phyloP scores from a whole-genome alignment of 2,888 invertebrate species.

The Idaea biselata region DNA sequence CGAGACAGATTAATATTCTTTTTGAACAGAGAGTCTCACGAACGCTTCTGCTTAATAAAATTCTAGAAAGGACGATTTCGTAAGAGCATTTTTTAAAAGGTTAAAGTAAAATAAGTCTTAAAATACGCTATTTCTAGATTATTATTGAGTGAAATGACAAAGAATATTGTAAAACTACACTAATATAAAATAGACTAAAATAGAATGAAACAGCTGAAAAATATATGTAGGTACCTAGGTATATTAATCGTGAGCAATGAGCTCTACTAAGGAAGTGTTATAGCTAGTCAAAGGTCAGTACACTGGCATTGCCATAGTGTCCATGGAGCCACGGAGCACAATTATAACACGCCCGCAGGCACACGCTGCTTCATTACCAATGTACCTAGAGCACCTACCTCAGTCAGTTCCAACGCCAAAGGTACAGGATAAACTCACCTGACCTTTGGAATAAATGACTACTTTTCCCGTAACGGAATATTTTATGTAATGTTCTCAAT shows the following conservation, averaged over 20 bases:
- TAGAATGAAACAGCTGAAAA: neutral
- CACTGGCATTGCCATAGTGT: neutral
- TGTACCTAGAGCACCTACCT: conserved; percentile 6
- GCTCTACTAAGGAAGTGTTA: conserved; percentile 1
- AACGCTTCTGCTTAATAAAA: neutral
- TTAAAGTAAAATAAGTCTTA: too few species aligned
- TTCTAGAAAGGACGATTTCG: neutral
- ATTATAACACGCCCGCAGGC: conserved; percentile 63
- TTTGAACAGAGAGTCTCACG: neutral
- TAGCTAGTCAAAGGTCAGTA: neutral
- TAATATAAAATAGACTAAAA: neutral
- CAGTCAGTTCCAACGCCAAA: conserved; percentile 23
- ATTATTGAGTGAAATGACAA: neutral
- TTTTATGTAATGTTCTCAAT: neutral
- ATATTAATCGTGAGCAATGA: neutral
- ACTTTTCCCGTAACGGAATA: conserved; percentile 12
- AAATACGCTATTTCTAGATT: neutral
- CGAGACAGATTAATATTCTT: neutral
- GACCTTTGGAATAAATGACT: conserved; percentile 20
- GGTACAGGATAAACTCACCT: conserved; percentile 18
- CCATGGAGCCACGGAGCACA: conserved; percentile 39
- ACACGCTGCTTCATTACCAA: conserved; percentile 43
- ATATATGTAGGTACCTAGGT: neutral
- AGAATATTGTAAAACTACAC: neutral
- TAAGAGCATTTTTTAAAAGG: too few species aligned